A percentile compares a stretch with the other conserved stretches of the same genome.
These are phyloP conservation scores for Petaurus breviceps DNA, from an alignment of 2,113 vertebrate species.

Conservation along the genomic window DNA sequence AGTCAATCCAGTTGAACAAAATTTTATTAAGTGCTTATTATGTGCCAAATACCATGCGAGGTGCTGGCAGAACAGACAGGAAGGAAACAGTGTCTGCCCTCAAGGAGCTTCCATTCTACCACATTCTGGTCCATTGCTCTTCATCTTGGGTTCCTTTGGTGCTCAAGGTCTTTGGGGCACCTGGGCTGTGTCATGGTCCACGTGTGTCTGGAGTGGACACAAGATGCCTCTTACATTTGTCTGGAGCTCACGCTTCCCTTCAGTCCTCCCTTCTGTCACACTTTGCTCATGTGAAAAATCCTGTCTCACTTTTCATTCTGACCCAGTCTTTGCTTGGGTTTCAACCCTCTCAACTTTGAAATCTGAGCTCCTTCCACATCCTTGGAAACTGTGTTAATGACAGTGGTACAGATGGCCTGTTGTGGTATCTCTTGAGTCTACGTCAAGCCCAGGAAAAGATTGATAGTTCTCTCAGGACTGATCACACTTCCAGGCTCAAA, in stretches of 20 bases:
- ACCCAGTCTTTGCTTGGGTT: not conserved
- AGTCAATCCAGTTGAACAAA: not conserved
- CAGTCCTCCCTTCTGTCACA: not conserved
- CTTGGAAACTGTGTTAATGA: not conserved
- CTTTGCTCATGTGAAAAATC: not conserved
- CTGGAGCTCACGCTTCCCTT: not conserved
- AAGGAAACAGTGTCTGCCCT: not conserved
- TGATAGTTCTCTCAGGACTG: not conserved
- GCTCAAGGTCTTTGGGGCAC: not conserved
- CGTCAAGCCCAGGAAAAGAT: not conserved
- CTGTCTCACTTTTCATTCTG: not conserved
- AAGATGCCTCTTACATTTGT: not conserved
- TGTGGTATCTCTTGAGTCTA: not conserved
- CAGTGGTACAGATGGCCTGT: not conserved
- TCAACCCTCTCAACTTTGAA: not conserved
- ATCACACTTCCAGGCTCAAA: not conserved
- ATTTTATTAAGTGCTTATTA: not conserved
- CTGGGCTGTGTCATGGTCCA: not conserved
- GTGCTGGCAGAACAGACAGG: not conserved
- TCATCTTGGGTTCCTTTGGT: not conserved
- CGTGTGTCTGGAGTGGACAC: not conserved
- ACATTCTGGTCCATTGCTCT: not conserved
- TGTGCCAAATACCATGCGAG: not conserved
- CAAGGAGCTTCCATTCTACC: not conserved
- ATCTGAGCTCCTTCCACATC: not conserved